phyloP scores from a whole-genome alignment of 2,888 invertebrate species.

The Rhaphigaster nebulosa region DNA sequence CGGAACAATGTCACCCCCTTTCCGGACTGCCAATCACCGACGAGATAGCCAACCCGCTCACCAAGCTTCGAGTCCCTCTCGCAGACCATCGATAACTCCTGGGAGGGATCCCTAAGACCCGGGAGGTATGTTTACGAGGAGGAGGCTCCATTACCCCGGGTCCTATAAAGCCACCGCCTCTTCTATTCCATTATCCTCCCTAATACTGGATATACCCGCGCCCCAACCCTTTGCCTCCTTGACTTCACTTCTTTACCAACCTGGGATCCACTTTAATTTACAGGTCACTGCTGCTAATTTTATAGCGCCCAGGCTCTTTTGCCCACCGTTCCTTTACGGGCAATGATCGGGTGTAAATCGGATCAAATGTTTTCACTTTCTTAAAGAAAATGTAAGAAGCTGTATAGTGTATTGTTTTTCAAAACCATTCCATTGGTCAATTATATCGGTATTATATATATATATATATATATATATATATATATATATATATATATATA shows the following conservation, averaged over 20 bases:
- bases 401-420: too few species aligned
- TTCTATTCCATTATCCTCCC: constrained; percentile 28
- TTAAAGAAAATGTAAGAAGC: not conserved
- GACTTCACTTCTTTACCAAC: constrained; percentile 7
- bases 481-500: too few species aligned
- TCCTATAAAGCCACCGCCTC: not conserved
- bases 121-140: constrained; percentile 36
- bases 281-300: constrained; percentile 4
- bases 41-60: not conserved
- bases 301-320: not conserved
- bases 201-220: constrained; percentile 12
- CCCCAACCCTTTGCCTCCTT: constrained; percentile 8
- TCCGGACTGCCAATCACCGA: not conserved
- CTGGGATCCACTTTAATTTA: constrained; percentile 1
- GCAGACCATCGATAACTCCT: constrained; percentile 7
- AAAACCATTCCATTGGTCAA: too few species aligned
- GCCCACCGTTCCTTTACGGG: too few species aligned
- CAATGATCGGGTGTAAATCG: too few species aligned
- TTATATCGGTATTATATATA: too few species aligned
- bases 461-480: too few species aligned
- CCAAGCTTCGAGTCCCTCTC: too few species aligned
- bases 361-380: not conserved
- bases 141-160: constrained; percentile 1
- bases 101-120: not conserved
- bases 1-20: not conserved